phyloP scores from a whole-genome alignment of 1,140 invertebrate genomes.

The Drosophila sulfurigaster region DNA sequence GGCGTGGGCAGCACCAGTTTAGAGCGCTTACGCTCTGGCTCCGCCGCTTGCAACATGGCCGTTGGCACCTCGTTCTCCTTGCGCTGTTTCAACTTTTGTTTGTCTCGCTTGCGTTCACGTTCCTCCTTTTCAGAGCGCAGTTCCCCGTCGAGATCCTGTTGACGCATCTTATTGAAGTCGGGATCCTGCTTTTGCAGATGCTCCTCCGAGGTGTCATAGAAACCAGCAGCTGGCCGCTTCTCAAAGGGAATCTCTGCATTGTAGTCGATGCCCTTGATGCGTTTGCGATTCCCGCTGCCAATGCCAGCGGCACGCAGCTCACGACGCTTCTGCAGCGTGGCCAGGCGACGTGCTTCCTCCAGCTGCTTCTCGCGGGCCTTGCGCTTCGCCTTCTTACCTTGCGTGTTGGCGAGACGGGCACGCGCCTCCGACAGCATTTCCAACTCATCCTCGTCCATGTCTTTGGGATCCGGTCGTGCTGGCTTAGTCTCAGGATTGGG shows the following conservation, averaged over 20 bases:
- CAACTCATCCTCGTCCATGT: slow-evolving; percentile 99
- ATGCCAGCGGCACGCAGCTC: slow-evolving; percentile 99
- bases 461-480: slow-evolving; percentile 99
- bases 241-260: slow-evolving; percentile 99
- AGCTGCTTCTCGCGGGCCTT: slow-evolving; percentile 99
- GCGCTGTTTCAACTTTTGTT: slow-evolving; percentile 95
- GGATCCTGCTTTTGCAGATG: slow-evolving; percentile 94
- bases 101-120: slow-evolving; percentile 94
- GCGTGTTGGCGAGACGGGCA: slow-evolving; percentile 98
- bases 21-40: slow-evolving; percentile 96
- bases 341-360: slow-evolving; percentile 98
- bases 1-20: slow-evolving; percentile 98
- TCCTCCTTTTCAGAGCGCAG: slow-evolving; percentile 95
- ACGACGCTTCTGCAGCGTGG: slow-evolving; percentile 97
- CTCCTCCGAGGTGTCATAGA: slow-evolving; percentile 97
- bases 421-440: slow-evolving; percentile 99
- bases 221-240: slow-evolving; percentile 95
- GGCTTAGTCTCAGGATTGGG: slow-evolving; percentile 99
- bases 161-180: slow-evolving; percentile 94
- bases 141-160: slow-evolving; percentile 97
- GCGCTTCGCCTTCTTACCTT: slow-evolving; percentile 99
- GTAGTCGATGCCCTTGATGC: slow-evolving; percentile 94
- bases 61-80: slow-evolving; percentile 98
- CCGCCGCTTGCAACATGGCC: slow-evolving; percentile 95
- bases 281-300: slow-evolving; percentile 84